Evolutionary conservation across 2,888 invertebrate genomes (phyloP).

Genomic region (Drosophila anomalata): DNA sequence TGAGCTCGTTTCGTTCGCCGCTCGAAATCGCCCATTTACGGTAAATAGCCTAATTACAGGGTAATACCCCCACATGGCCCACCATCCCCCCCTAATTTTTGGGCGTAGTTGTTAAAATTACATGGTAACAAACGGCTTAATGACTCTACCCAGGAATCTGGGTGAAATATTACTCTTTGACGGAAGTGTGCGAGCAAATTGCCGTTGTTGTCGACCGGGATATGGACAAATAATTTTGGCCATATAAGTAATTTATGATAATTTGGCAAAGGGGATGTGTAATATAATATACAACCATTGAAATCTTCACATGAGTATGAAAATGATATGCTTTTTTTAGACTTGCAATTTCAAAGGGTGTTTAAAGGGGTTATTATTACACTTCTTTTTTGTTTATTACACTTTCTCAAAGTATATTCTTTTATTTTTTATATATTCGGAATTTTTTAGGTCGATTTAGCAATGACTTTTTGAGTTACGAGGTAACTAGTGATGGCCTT

Average conservation of each 20-base stretch:
- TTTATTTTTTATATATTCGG: too few species aligned
- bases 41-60: slow-evolving; percentile 53
- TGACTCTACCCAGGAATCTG: slow-evolving; percentile 14
- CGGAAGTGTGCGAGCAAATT: slow-evolving; percentile 19
- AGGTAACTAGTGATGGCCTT: too few species aligned
- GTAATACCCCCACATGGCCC: slow-evolving; percentile 3
- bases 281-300: not conserved
- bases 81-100: slow-evolving; percentile 30
- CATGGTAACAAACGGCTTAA: slow-evolving; percentile 29
- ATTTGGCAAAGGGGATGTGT: not conserved
- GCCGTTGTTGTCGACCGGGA: not conserved
- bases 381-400: too few species aligned
- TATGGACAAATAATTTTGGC: not conserved
- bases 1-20: slow-evolving; percentile 18
- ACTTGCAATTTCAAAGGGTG: too few species aligned
- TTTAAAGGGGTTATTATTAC: too few species aligned
- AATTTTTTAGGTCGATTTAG: too few species aligned
- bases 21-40: slow-evolving; percentile 17
- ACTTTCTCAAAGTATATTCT: too few species aligned
- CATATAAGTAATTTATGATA: not conserved
- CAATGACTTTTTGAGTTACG: too few species aligned
- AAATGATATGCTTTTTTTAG: not conserved
- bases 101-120: slow-evolving; percentile 55
- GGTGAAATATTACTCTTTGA: slow-evolving; percentile 15
- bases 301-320: not conserved